These are phyloP conservation scores for Ariolimax columbianus DNA, from an alignment of 2,888 invertebrate genomes.

Conservation along the genomic window DNA sequence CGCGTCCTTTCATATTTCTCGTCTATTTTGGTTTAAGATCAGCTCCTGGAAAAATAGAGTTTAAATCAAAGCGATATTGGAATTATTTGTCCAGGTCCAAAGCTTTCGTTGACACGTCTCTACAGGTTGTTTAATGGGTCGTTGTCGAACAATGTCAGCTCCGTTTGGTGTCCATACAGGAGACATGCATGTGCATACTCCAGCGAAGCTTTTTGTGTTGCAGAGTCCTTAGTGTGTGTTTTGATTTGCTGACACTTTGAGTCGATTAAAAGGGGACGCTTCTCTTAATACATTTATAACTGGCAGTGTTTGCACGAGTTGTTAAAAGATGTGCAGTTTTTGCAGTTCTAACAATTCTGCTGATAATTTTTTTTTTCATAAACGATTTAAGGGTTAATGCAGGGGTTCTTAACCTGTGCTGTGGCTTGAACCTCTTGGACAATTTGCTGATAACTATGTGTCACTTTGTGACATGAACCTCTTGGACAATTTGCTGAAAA, in stretches of 20 bases:
- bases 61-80: neutral
- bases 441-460: no score
- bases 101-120: slow-evolving; percentile 17
- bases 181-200: neutral
- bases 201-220: neutral
- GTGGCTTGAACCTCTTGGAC: no score
- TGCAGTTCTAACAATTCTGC: no score
- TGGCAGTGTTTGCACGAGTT: no score
- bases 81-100: slow-evolving; percentile 1
- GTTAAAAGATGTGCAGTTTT: no score
- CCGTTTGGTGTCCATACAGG: neutral
- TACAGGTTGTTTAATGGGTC: slow-evolving; percentile 13
- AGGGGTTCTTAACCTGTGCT: no score
- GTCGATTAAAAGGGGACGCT: neutral
- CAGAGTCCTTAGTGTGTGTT: neutral
- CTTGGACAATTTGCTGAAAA: no score
- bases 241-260: neutral
- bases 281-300: neutral
- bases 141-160: slow-evolving; percentile 5
- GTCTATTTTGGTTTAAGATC: slow-evolving; percentile 6
- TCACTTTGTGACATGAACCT: no score
- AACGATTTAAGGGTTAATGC: no score
- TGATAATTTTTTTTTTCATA: no score
- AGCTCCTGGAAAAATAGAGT: neutral
- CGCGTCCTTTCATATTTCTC: neutral